Conservation (phyloP, 2,797 vertebrate species). For the Eptatretus atami region DNA sequence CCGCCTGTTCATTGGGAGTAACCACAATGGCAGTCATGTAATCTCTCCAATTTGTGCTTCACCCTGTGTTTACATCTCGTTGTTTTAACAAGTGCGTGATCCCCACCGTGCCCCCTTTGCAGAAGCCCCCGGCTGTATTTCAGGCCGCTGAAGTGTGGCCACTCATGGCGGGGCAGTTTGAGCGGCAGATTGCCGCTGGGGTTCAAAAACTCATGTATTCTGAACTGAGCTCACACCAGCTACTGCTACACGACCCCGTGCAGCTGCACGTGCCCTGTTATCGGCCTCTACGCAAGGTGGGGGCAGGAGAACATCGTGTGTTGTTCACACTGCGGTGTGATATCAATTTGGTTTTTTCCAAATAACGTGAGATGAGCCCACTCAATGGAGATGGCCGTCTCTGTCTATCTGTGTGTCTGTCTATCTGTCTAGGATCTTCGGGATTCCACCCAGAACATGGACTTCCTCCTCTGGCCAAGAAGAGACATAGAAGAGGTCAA, state of each 20-base stretch:
- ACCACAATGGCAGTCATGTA: too few relatives aligned
- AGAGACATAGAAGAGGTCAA: constrained; percentile 99
- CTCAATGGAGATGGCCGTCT: too few relatives aligned
- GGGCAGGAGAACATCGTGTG: constrained; percentile 7
- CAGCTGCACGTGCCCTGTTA: constrained; percentile 95
- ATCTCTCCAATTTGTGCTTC: too few relatives aligned
- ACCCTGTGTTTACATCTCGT: too few relatives aligned
- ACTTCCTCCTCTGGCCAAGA: constrained; percentile 99
- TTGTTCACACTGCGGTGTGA: not conserved
- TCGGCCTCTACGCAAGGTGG: constrained; percentile 98
- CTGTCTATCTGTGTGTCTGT: too few relatives aligned
- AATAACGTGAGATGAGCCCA: too few relatives aligned
- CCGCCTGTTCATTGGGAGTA: too few relatives aligned
- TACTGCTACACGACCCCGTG: constrained; percentile 92
- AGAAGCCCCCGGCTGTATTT: constrained; percentile 97
- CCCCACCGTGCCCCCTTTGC: constrained; percentile 17
- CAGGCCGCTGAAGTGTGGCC: constrained; percentile 98
- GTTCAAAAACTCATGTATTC: constrained; percentile 91
- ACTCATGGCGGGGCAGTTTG: constrained; percentile 99
- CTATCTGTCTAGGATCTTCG: too few relatives aligned
- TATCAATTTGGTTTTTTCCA: too few relatives aligned
- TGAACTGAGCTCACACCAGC: constrained; percentile 89
- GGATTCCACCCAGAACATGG: constrained; percentile 48
- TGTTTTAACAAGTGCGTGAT: too few relatives aligned
- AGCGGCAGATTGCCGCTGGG: constrained; percentile 95